These are phyloP conservation scores for Candoia aspera DNA, from an alignment of 2,113 vertebrate species.

Conservation along the genomic window DNA sequence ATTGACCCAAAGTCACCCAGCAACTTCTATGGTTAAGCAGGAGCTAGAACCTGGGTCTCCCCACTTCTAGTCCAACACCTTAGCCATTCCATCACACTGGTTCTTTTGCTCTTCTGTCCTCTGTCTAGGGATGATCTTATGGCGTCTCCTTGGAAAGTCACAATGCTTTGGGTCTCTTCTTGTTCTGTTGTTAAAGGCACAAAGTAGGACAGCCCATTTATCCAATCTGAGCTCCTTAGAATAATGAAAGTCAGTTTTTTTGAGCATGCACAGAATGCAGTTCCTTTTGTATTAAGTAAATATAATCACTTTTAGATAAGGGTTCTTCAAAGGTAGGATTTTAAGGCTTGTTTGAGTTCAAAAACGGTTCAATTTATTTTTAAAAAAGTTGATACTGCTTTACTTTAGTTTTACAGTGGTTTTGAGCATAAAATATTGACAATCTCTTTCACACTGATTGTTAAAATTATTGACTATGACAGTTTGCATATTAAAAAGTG, in stretches of 20 bases:
- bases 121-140: background rate
- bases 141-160: background rate
- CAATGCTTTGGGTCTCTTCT: background rate
- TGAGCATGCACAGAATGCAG: background rate
- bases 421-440: background rate
- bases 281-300: background rate
- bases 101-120: no score
- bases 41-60: background rate
- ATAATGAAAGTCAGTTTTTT: background rate
- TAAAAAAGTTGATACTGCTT: background rate
- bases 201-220: no score
- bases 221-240: background rate
- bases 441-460: background rate
- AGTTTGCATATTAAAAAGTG: constrained; percentile 21
- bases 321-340: background rate
- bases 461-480: constrained; percentile 34
- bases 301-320: background rate
- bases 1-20: background rate
- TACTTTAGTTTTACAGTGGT: background rate
- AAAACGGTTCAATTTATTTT: constrained; percentile 1
- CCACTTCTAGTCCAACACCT: background rate
- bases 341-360: background rate
- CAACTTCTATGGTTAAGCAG: background rate
- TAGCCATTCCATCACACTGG: no score
- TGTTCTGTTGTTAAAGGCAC: no score